These are phyloP conservation scores for Callospermophilus lateralis DNA, from an alignment of 2,113 vertebrate genomes.

Conservation along the genomic window DNA sequence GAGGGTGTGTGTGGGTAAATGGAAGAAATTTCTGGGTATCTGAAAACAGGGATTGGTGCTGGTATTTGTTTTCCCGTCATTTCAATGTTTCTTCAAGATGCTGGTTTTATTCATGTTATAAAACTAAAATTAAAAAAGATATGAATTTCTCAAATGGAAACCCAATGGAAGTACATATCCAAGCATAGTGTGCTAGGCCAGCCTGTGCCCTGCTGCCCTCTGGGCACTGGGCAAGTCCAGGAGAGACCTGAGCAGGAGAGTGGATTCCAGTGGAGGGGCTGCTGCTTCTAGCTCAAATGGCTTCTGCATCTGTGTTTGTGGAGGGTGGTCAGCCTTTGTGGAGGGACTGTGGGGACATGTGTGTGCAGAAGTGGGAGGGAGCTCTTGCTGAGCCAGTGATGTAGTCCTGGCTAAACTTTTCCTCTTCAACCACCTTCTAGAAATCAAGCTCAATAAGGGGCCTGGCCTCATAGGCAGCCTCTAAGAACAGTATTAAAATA, in stretches of 20 bases:
- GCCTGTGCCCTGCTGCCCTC: background rate
- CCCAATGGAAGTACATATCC: background rate
- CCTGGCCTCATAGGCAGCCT: background rate
- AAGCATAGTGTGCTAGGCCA: background rate
- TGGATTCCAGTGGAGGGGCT: accelerated
- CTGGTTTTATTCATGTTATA: background rate
- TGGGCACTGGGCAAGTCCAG: accelerated
- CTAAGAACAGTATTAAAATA: background rate
- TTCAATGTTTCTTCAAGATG: background rate
- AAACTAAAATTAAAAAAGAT: background rate
- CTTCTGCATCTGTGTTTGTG: background rate
- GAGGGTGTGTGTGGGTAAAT: background rate
- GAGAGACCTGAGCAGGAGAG: background rate
- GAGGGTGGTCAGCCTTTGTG: background rate
- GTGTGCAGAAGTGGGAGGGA: background rate
- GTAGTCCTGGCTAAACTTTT: background rate
- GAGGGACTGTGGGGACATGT: accelerated
- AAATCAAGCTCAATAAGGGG: background rate
- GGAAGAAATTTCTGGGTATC: background rate
- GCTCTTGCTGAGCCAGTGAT: background rate
- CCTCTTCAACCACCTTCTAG: background rate
- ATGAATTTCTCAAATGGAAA: background rate
- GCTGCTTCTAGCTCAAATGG: accelerated
- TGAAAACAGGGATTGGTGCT: background rate
- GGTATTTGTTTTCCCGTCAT: background rate